Evolutionary conservation across 2,797 vertebrate species (phyloP), one percentile per base, ranked within the genome.

Genomic region (Gambelia wislizenii): DNA sequence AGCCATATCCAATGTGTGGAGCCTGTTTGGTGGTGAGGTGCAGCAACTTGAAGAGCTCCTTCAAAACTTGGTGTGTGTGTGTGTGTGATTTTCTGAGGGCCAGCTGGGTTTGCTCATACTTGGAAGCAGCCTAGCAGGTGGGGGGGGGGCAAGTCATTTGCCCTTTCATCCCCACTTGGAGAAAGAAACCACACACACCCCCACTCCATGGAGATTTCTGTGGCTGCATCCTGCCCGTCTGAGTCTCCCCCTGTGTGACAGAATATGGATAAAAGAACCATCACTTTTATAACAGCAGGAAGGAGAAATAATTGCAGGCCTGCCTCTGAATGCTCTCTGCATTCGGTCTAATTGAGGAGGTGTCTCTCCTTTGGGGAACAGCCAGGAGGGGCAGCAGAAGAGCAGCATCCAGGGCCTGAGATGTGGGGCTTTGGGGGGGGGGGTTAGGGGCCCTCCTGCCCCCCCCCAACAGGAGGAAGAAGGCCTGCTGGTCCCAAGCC

Each of bases 261-360:
- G 95, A 95, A 95, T 95, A 96, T 96, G 93, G 92, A 95, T 96
- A 95, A 95, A 94, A 95, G 95, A 94, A 87, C 91, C 94, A 92
- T 93, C 95, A 90, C 93, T 94, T n/a, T 93, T 83, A 79, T 90
- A 96, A 89, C 92, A 94, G 95, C 94, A 86, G 95, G 95, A 93
- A 92, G 93, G 91, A 92, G 52, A 95, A 95, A 96, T 95, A 96
- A 95, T 96, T 96, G 95, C 92, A 89, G 80, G 91, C 90, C 91
- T 87, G 91, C 90, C 90, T 89, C 93, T 93, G 92, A 94, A 95
- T 92, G 92, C 92, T 94, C 90, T 94, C 91, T 94, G 87, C 88
- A 85, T 83, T 88, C 89, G 84, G 78, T 1, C 49, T 78, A 94
- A 93, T 52, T 33, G 90, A 86, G 70, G 84, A 87, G 86, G 89